Evolutionary conservation across 2,888 invertebrate genomes (phyloP), one percentile per base, ranked within the genome.

Genomic region (Temnothorax rugatulus): DNA sequence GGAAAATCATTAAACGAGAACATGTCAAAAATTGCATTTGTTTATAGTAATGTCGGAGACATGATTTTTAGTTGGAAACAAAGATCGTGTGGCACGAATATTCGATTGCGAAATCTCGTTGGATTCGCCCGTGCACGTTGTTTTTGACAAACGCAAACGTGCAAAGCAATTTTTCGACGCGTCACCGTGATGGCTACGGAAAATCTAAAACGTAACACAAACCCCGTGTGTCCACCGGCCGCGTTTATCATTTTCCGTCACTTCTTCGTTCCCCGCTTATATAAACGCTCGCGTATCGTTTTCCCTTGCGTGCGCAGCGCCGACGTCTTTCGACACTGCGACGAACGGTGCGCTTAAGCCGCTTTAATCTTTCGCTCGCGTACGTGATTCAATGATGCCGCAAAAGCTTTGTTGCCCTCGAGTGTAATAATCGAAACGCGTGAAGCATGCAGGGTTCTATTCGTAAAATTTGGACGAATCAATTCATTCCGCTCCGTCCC

Each of bases 331-430:
- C 59, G 69, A 57, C 57, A 7, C 18, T 13, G 71, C 59, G 59
- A 50, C 59, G 59, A 50, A 13, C 25, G 29, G 34, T 25, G 25
- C 38, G 13, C 34, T 59, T 79, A 79, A 79, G 57, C 71, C 71
- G 84, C 75, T 85, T 84, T 84, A 89, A 89, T 89, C 89, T 84
- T 69, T 83, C 68, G 59, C 52, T 61, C 79, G 34, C 59, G 75
- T 74, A 87, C 84, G 83, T 82, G 87, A 87, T 84, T 77, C 84
- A 63, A 85, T 54, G 77, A 57, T n/a, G 21, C 52, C 71, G 50
- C 52, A n/a, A 50, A 84, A 69, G 82, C 71, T 21, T 76, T 75
- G 64, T 59, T 34, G 64, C 21, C 71, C 9, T 61, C 47, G 79
- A 54, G 47, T 59, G 64, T 84, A 81, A 89, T 85, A 84, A 89